phyloP scores from a whole-genome alignment of 2,797 vertebrate species.

The Pseudomugil tenellus region DNA sequence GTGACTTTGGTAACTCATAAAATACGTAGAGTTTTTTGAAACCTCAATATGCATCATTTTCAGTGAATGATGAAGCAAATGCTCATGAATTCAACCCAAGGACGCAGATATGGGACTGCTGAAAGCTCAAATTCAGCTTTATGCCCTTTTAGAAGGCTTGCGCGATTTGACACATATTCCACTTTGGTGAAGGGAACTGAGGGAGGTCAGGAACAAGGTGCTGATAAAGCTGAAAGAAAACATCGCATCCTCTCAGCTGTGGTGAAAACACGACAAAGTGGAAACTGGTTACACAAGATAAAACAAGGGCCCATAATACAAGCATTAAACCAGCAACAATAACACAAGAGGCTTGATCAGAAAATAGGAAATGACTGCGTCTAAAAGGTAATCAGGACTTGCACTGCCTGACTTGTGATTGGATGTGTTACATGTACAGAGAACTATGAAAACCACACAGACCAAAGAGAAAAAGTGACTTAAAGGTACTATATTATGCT shows the following conservation, averaged over 20 bases:
- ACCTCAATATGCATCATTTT: slow-evolving; percentile 51
- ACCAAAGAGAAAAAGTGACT: slow-evolving; percentile 1
- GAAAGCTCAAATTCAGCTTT: slow-evolving; percentile 40
- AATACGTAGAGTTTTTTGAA: slow-evolving; percentile 49
- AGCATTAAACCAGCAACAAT: slow-evolving; percentile 23
- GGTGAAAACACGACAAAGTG: slow-evolving; percentile 52
- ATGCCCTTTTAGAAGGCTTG: slow-evolving; percentile 45
- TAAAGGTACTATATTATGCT: too few species aligned
- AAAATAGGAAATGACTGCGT: slow-evolving; percentile 41
- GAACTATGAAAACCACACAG: slow-evolving; percentile 6
- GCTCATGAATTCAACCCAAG: slow-evolving; percentile 49
- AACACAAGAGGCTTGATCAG: slow-evolving; percentile 29
- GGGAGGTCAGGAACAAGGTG: slow-evolving; percentile 51
- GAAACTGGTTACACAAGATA: slow-evolving; percentile 51
- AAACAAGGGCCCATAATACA: slow-evolving; percentile 28
- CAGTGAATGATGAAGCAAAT: slow-evolving; percentile 57
- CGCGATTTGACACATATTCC: slow-evolving; percentile 45
- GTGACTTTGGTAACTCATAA: slow-evolving; percentile 65
- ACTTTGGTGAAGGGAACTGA: slow-evolving; percentile 23
- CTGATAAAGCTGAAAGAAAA: slow-evolving; percentile 52
- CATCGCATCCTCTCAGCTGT: slow-evolving; percentile 37
- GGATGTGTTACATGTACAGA: slow-evolving; percentile 18
- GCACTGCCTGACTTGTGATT: slow-evolving; percentile 43
- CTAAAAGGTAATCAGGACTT: slow-evolving; percentile 25
- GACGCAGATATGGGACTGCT: slow-evolving; percentile 31